Evolutionary conservation across 2,888 invertebrate genomes (phyloP), one percentile per base, ranked within the genome.

Genomic region (Trichopria drosophilae): DNA sequence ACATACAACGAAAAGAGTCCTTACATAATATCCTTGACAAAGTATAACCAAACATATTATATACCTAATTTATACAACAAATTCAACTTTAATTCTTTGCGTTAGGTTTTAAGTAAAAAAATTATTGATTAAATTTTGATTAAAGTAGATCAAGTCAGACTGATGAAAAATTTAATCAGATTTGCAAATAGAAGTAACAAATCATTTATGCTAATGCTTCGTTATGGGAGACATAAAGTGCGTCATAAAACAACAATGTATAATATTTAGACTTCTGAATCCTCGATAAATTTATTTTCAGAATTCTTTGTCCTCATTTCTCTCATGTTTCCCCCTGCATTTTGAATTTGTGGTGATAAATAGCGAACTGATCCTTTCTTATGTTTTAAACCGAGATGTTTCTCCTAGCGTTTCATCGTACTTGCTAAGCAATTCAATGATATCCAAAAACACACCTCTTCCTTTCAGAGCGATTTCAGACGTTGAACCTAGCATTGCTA

Each of bases 241-340:
- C 29, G 9, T n/a, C 12, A 13, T 29, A 5, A 15, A 29, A 29
- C 9, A 29, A 7, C 29, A 29, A 29, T 5, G 12, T 29, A 29
- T 29, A 29, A 5, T 29, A 29, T 29, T 29, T 29, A 13, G 29
- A 29, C 13, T 29, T 29, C 9, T 29, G 29, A 29, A 29, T 29
- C 29, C 7, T 29, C 13, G 29, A 29, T 29, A 29, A 6, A 7
- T 13, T 29, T 29, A 13, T 15, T 5, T 29, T 6, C n/a, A n/a
- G 29, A 5, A 29, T 15, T 29, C 13, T 29, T 15, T 29, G 29
- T 29, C 29, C 29, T 15, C n/a, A 29, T 7, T 13, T 13, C n/a
- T 29, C 9, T 6, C n/a, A 13, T 5, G 13, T 13, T 29, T 29
- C 29, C n/a, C n/a, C n/a, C n/a, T n/a, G n/a, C n/a, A 29, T 29